Conservation (phyloP, 2,797 vertebrate species). For the Miichthys miiuy region DNA sequence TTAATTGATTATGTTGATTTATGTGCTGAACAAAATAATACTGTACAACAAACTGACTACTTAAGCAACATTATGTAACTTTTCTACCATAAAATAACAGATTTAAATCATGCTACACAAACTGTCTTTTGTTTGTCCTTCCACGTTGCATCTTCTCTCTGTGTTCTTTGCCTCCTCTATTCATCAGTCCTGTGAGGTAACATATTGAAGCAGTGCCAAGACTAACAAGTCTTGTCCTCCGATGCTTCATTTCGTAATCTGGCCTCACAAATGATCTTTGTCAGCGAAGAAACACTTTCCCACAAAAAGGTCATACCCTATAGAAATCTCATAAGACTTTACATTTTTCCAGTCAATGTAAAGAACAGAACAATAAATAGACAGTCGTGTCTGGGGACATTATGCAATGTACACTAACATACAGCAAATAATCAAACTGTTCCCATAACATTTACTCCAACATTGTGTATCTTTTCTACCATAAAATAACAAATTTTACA, state of each 20-base stretch:
- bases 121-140: conserved; percentile 1
- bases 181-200: conserved; percentile 23
- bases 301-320: conserved; percentile 8
- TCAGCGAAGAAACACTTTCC: conserved; percentile 24
- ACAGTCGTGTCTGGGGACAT: conserved; percentile 9
- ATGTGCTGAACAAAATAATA: not conserved
- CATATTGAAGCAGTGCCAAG: conserved; percentile 24
- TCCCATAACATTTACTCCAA: not conserved
- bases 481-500: too few relatives aligned
- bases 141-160: not conserved
- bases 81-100: too few relatives aligned
- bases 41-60: too few relatives aligned
- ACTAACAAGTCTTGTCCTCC: conserved; percentile 26
- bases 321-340: conserved; percentile 15
- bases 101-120: too few relatives aligned
- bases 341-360: conserved; percentile 16
- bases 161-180: not conserved
- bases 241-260: conserved; percentile 8
- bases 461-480: too few relatives aligned
- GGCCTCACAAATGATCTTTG: not conserved
- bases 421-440: not conserved
- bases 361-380: conserved; percentile 22
- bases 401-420: not conserved
- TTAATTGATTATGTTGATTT: not conserved
- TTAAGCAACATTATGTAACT: too few relatives aligned